A percentile compares a stretch with the other conserved stretches of the same genome.
phyloP scores from a whole-genome alignment of 2,888 invertebrate genomes.

The Pseudanteris insignis region DNA sequence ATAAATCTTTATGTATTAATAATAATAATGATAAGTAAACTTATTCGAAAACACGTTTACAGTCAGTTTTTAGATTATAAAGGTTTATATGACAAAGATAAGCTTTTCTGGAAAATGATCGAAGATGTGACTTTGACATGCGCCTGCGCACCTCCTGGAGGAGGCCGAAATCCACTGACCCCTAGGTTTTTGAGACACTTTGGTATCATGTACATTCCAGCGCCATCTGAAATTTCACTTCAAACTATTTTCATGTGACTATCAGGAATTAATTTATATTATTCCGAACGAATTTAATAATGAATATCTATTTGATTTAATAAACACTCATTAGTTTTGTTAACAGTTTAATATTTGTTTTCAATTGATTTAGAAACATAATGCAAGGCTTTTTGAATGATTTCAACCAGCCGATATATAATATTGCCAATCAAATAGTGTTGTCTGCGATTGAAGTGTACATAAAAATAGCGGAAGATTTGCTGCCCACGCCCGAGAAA shows the following conservation, averaged over 20 bases:
- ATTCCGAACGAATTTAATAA: too few species aligned
- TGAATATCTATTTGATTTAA: too few species aligned
- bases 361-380: slow-evolving; percentile 76
- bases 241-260: slow-evolving; percentile 86
- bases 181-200: slow-evolving; percentile 89
- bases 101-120: slow-evolving; percentile 89
- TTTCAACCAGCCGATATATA: slow-evolving; percentile 77
- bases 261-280: too few species aligned
- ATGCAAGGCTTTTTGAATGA: slow-evolving; percentile 80
- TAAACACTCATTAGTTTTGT: too few species aligned
- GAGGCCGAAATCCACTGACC: slow-evolving; percentile 86
- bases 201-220: slow-evolving; percentile 83
- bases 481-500: slow-evolving; percentile 90
- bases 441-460: slow-evolving; percentile 87
- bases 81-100: slow-evolving; percentile 88
- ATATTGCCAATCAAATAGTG: slow-evolving; percentile 77
- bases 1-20: too few species aligned
- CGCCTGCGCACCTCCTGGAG: slow-evolving; percentile 91
- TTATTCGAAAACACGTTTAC: too few species aligned
- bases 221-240: slow-evolving; percentile 80
- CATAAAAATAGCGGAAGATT: slow-evolving; percentile 78
- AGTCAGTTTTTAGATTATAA: slow-evolving; percentile 80
- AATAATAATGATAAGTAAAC: too few species aligned
- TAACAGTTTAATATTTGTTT: too few species aligned
- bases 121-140: slow-evolving; percentile 82